Percentiles rank a stretch among this genome's conserved stretches.
These are phyloP conservation scores for Nipponacmea schrenckii DNA, from an alignment of 2,888 invertebrate species.

Conservation along the genomic window DNA sequence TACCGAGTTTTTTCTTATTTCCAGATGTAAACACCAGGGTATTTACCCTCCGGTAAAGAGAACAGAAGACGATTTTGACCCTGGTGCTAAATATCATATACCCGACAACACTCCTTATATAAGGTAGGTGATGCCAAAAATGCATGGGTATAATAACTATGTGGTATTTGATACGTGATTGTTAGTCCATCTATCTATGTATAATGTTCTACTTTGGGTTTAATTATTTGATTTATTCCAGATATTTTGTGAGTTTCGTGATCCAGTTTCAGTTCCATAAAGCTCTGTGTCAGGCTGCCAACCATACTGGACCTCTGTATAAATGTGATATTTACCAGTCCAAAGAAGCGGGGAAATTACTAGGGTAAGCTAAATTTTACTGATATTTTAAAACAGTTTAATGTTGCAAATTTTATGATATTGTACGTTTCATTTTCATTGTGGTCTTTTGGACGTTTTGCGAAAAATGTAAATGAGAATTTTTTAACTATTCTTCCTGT, in stretches of 20 bases:
- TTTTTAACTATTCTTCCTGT: too few relatives aligned
- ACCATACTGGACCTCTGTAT: constrained; percentile 82
- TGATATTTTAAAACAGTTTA: too few relatives aligned
- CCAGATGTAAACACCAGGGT: constrained; percentile 62
- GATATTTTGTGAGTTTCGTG: constrained; percentile 91
- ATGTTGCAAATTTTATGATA: too few relatives aligned
- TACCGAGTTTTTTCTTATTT: constrained; percentile 2
- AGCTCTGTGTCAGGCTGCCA: constrained; percentile 82
- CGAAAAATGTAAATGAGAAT: too few relatives aligned
- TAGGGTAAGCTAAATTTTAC: constrained; percentile 76
- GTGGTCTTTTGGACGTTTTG: too few relatives aligned
- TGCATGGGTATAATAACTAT: too few relatives aligned
- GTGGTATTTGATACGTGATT: too few relatives aligned
- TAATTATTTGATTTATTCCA: constrained; percentile 61
- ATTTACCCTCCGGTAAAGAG: constrained; percentile 56
- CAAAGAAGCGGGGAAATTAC: constrained; percentile 83
- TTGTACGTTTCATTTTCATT: too few relatives aligned
- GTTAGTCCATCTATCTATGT: too few relatives aligned
- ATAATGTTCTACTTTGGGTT: too few relatives aligned
- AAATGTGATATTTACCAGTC: constrained; percentile 91
- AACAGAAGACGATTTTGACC: constrained; percentile 54
- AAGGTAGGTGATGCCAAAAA: constrained; percentile 37
- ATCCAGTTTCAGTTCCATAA: constrained; percentile 94
- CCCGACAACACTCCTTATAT: constrained; percentile 58
- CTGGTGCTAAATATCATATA: constrained; percentile 61